These are phyloP conservation scores for Mus musculus DNA, from an alignment of 2,113 vertebrate species.

Conservation along the genomic window DNA sequence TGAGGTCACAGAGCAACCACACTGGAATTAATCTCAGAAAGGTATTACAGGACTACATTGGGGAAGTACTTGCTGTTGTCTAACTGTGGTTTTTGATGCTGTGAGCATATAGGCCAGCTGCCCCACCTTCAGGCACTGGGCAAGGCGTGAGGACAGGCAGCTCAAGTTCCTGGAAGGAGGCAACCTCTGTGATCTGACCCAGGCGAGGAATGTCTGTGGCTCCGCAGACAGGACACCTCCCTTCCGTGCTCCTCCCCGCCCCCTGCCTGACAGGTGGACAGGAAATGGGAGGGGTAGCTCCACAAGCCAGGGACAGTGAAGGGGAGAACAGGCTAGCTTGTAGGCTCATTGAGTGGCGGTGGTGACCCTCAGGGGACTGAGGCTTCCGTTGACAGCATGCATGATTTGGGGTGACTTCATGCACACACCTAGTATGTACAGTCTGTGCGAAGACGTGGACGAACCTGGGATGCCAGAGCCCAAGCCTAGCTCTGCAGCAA, in stretches of 20 bases:
- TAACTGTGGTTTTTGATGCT: slow-evolving; percentile 58
- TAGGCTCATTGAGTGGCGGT: slow-evolving; percentile 57
- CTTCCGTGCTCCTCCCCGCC: slow-evolving; percentile 17
- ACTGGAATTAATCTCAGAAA: background rate
- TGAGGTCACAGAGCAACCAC: slow-evolving; percentile 22
- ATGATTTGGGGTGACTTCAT: background rate
- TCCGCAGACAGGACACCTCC: slow-evolving; percentile 78
- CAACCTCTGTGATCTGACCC: slow-evolving; percentile 77
- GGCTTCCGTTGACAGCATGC: background rate
- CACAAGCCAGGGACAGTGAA: slow-evolving; percentile 54
- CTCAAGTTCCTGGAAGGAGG: slow-evolving; percentile 82
- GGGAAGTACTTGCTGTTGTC: slow-evolving; percentile 61
- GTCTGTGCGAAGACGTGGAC: background rate
- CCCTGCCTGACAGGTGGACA: slow-evolving; percentile 82
- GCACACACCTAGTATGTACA: background rate
- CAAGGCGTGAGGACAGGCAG: slow-evolving; percentile 71
- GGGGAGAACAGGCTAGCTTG: slow-evolving; percentile 56
- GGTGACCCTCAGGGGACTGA: slow-evolving; percentile 41
- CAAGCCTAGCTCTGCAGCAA: background rate
- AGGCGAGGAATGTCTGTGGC: slow-evolving; percentile 78
- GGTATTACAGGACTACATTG: background rate
- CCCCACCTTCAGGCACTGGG: slow-evolving; percentile 59
- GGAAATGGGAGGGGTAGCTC: slow-evolving; percentile 75
- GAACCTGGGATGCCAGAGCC: background rate
- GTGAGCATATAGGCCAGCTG: slow-evolving; percentile 68